Conservation (phyloP, 2,888 invertebrate species). For the Eueremaeus valkanovi region DNA sequence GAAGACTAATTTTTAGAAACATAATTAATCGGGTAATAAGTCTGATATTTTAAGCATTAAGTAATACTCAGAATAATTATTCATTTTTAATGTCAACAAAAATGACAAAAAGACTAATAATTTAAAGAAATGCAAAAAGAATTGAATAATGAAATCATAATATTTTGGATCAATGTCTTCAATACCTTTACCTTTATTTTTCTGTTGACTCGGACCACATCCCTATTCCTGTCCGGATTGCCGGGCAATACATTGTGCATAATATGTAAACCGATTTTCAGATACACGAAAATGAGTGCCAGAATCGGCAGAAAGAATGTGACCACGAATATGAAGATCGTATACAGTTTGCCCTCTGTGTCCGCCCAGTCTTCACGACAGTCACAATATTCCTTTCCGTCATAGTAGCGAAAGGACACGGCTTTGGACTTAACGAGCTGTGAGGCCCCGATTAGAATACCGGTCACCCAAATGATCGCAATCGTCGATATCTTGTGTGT, state of each 20-base stretch:
- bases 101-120: too few species aligned
- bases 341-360: slow-evolving; percentile 40
- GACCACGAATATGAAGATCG: slow-evolving; percentile 50
- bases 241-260: slow-evolving; percentile 55
- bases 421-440: slow-evolving; percentile 52
- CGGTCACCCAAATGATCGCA: slow-evolving; percentile 53
- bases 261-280: slow-evolving; percentile 53
- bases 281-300: slow-evolving; percentile 54
- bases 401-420: slow-evolving; percentile 47
- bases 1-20: too few species aligned
- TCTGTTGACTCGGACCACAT: slow-evolving; percentile 51
- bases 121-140: not conserved
- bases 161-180: not conserved
- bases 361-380: slow-evolving; percentile 44
- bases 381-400: slow-evolving; percentile 46
- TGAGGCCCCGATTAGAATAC: slow-evolving; percentile 52
- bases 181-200: slow-evolving; percentile 42
- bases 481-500: slow-evolving; percentile 53
- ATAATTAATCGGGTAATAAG: too few species aligned
- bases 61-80: too few species aligned
- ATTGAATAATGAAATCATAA: not conserved
- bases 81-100: too few species aligned
- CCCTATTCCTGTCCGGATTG: slow-evolving; percentile 54
- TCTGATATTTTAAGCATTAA: too few species aligned
- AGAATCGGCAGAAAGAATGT: slow-evolving; percentile 53